Base-by-base conservation (phyloP, 1,140 invertebrate species). In the Ephestia elutella region DNA sequence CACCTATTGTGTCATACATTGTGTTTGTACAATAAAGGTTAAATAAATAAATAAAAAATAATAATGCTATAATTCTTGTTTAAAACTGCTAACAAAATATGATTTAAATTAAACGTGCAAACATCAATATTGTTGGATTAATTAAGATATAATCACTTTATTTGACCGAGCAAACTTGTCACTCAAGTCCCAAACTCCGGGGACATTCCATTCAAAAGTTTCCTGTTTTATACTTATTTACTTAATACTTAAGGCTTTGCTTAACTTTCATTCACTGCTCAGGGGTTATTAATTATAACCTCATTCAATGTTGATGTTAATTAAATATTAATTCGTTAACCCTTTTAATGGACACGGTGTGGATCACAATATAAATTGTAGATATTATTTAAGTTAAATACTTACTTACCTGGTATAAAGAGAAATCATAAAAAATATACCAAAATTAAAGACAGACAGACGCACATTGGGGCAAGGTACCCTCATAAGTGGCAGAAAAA, bases 311-410 rank as follows among this genome's bases (percentile, higher is more conserved):
- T 51, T 57, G 13, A 20, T 50, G 28, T 51, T 58, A 51, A 58
- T 57, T 57, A 57, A 57, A 48, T 55, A 56, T 62, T 59, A 59
- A 60, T 61, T 60, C 56, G 50, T 61, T 9, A 53, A 55, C 50
- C 13, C 38, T n/a, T 15, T 15, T 15, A 2, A 1, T n/a, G 2
- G 9, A 21, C 19, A 53, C 49, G 15, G 20, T 20, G 10, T 53
- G 19, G 49, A 20, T 20, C 17, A 50, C 20, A 50, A 50, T 19
- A 7, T 20, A 50, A 11, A 17, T 50, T 11, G 18, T 5, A 9
- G 32, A 25, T 25, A 3, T 25, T 25, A 25, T 25, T 3, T 7
- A 25, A 25, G 21, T n/a, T n/a, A n/a, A n/a, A n/a, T n/a, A n/a
- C n/a, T n/a, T n/a, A n/a, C n/a, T n/a, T n/a, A n/a, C n/a, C n/a